Conservation (phyloP, 2,888 invertebrate genomes). For the Scaptomyza cyrtandrae region DNA sequence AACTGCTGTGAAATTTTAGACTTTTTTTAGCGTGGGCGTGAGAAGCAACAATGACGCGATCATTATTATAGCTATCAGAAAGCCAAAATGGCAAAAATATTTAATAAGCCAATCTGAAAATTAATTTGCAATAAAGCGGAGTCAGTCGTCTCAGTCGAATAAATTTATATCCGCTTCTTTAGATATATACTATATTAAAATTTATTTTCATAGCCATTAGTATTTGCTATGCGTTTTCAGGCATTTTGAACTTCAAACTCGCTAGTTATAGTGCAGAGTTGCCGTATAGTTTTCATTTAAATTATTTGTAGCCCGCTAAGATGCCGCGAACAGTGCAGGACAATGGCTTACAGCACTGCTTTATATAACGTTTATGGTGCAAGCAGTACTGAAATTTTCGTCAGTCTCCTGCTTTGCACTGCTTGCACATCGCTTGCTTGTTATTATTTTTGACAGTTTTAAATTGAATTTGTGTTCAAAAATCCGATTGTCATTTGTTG, state of each 20-base stretch:
- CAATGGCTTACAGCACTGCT: background rate
- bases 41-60: conserved; percentile 11
- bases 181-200: background rate
- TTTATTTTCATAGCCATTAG: background rate
- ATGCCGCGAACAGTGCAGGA: conserved; percentile 1
- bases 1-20: conserved; percentile 26
- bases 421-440: background rate
- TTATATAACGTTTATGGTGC: background rate
- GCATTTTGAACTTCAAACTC: conserved; percentile 2
- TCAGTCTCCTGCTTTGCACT: background rate
- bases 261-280: background rate
- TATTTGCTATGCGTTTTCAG: background rate
- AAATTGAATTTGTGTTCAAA: conserved; percentile 8
- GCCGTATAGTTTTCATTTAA: background rate
- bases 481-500: conserved; percentile 15
- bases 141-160: background rate
- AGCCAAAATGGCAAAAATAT: conserved; percentile 11
- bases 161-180: background rate
- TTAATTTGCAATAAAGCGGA: background rate
- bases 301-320: background rate
- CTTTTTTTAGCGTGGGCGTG: conserved; percentile 21
- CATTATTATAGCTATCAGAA: background rate
- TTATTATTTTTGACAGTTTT: background rate
- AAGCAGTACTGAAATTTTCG: background rate
- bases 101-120: conserved; percentile 7